Conservation (phyloP, 2,888 invertebrate genomes). For the Drosophila rubida region DNA sequence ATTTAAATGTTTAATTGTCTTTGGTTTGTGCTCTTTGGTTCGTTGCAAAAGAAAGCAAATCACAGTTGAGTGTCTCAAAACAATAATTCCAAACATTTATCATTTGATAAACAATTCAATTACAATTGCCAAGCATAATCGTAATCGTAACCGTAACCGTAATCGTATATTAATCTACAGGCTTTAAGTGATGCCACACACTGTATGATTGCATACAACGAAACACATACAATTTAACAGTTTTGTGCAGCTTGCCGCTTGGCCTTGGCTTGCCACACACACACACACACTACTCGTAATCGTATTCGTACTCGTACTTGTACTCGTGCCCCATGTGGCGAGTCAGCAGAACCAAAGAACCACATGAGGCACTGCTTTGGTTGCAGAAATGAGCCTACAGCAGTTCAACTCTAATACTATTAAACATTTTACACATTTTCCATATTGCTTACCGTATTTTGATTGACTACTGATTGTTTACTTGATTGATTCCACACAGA, state of each 20-base stretch:
- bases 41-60: conserved; percentile 70
- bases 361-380: conserved; percentile 64
- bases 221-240: conserved; percentile 18
- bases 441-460: not conserved
- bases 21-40: conserved; percentile 56
- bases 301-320: not conserved
- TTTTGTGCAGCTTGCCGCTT: conserved; percentile 65
- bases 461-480: conserved; percentile 1
- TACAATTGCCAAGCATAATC: conserved; percentile 36
- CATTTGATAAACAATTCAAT: conserved; percentile 41
- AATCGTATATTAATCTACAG: conserved; percentile 51
- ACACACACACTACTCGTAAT: not conserved
- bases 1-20: conserved; percentile 15
- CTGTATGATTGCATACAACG: conserved; percentile 28
- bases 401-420: conserved; percentile 13
- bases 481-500: conserved; percentile 86
- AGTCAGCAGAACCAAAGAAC: conserved; percentile 18
- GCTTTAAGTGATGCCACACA: conserved; percentile 45
- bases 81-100: conserved; percentile 43
- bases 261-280: conserved; percentile 56
- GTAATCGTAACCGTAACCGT: conserved; percentile 46
- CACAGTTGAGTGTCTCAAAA: conserved; percentile 81
- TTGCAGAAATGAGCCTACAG: conserved; percentile 56
- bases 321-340: conserved; percentile 23
- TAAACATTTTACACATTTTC: not conserved